Conservation (phyloP, 2,888 invertebrate genomes). For the Oscheius onirici region DNA sequence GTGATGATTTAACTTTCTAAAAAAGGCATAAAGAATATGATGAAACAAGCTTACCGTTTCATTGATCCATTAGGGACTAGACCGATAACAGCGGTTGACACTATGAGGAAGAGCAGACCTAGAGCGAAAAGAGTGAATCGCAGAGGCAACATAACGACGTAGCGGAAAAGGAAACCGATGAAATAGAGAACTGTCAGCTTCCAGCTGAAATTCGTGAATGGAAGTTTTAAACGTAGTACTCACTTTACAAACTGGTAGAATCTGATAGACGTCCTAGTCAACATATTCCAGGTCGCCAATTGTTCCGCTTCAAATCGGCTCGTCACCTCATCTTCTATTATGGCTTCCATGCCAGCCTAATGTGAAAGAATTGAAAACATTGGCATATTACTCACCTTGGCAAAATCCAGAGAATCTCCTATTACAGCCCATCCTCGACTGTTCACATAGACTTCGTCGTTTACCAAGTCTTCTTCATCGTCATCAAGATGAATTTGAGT, state of each 20-base stretch:
- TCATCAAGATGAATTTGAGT: constrained; percentile 57
- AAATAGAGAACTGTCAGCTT: constrained; percentile 91
- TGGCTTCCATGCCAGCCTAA: constrained; percentile 86
- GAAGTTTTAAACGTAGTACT: constrained; percentile 27
- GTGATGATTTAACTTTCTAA: constrained; percentile 74
- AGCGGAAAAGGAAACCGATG: constrained; percentile 89
- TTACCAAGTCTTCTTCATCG: constrained; percentile 50
- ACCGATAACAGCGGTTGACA: constrained; percentile 79
- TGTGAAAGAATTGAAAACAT: neutral
- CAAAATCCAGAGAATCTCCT: constrained; percentile 65
- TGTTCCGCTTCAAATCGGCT: constrained; percentile 93
- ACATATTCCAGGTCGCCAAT: constrained; percentile 87
- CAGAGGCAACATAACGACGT: constrained; percentile 88
- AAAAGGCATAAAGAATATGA: neutral
- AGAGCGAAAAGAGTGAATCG: constrained; percentile 70
- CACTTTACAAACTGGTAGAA: constrained; percentile 69
- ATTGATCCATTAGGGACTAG: constrained; percentile 77
- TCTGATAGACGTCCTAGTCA: constrained; percentile 79
- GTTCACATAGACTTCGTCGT: constrained; percentile 57
- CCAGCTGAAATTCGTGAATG: constrained; percentile 69
- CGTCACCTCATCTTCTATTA: constrained; percentile 98
- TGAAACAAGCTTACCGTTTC: constrained; percentile 49
- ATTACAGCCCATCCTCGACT: constrained; percentile 68
- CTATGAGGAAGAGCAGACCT: constrained; percentile 77
- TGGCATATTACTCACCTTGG: constrained; percentile 46